These are phyloP conservation scores for Lipotes vexillifer DNA, from an alignment of 2,113 vertebrate genomes.

Conservation along the genomic window DNA sequence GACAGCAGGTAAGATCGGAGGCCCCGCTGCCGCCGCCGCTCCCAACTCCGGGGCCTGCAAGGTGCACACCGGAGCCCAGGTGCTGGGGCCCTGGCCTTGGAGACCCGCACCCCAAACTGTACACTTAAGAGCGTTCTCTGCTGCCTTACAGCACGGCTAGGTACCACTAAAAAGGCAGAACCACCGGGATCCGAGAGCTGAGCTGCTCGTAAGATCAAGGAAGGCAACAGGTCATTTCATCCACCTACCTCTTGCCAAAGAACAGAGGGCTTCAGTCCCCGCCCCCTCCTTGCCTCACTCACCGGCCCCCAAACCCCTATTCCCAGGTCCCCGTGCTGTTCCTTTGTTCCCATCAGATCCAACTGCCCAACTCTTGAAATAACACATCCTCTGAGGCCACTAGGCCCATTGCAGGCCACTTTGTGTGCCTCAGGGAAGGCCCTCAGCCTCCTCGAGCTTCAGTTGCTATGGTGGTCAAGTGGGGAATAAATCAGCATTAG, in stretches of 20 bases:
- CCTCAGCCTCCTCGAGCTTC: not conserved
- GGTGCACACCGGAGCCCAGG: not conserved
- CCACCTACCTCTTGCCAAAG: not conserved
- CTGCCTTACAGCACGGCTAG: accelerated
- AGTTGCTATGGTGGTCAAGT: not conserved
- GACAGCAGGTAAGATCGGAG: not conserved
- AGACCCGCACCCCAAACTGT: not conserved
- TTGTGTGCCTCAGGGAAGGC: not conserved
- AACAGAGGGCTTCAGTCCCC: too few species aligned
- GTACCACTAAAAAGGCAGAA: not conserved
- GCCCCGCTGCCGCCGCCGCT: accelerated
- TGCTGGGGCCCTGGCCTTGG: not conserved
- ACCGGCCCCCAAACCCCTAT: accelerated
- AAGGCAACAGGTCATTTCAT: not conserved
- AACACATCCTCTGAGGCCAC: too few species aligned
- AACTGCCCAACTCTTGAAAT: not conserved
- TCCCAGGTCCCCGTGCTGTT: not conserved
- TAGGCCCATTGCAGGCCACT: not conserved
- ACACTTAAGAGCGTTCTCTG: not conserved
- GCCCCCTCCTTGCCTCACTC: not conserved
- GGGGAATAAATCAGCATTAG: not conserved
- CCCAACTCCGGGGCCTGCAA: accelerated
- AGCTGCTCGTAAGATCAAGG: not conserved
- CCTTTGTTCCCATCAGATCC: accelerated
- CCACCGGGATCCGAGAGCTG: accelerated